Evolutionary conservation across 2,888 invertebrate species (phyloP).

Genomic region (Osmoderma eremita): DNA sequence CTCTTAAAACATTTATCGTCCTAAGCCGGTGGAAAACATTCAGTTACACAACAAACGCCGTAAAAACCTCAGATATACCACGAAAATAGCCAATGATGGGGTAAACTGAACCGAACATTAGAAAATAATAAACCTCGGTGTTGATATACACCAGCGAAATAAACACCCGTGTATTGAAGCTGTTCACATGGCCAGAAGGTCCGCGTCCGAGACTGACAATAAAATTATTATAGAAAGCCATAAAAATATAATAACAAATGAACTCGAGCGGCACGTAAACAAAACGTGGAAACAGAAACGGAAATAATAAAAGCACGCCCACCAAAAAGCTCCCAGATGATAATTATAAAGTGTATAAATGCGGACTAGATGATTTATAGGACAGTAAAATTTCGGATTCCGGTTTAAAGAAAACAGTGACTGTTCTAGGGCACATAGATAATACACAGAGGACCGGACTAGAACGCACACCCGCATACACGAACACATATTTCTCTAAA

Average conservation of each 20-base stretch:
- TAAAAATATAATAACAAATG: constrained; percentile 43
- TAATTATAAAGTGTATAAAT: constrained; percentile 49
- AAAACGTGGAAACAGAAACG: constrained; percentile 50
- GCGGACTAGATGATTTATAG: constrained; percentile 41
- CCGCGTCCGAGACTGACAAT: constrained; percentile 37
- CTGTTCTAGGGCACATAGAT: constrained; percentile 26
- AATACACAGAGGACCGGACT: constrained; percentile 12
- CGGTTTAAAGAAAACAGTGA: constrained; percentile 41
- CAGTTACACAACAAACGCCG: constrained; percentile 32
- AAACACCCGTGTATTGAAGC: constrained; percentile 38
- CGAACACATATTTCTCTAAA: constrained; percentile 34
- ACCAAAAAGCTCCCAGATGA: constrained; percentile 52
- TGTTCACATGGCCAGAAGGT: constrained; percentile 34
- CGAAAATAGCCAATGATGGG: constrained; percentile 34
- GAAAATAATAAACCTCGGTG: constrained; percentile 41
- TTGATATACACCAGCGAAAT: constrained; percentile 34
- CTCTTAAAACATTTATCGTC: neutral
- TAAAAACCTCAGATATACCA: constrained; percentile 38
- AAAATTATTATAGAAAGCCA: constrained; percentile 41
- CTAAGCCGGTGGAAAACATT: constrained; percentile 1
- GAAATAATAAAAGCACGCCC: constrained; percentile 53
- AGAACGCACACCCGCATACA: constrained; percentile 1
- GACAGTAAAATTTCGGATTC: constrained; percentile 41
- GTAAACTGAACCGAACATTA: constrained; percentile 35
- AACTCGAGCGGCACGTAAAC: constrained; percentile 37